phyloP scores from a whole-genome alignment of 2,888 invertebrate genomes.

The Netelia melanura region DNA sequence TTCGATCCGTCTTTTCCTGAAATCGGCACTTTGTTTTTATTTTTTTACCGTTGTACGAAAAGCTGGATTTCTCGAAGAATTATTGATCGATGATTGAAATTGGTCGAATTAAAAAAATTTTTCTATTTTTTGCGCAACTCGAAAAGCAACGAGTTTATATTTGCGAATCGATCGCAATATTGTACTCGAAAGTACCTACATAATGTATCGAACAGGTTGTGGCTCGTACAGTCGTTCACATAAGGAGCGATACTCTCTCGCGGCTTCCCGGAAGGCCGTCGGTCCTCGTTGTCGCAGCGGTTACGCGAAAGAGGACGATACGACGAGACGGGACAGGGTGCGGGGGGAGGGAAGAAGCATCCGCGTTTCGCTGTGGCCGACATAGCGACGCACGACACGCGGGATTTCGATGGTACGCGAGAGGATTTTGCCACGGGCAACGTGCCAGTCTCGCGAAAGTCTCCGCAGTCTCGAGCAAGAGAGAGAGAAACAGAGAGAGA shows the following conservation, averaged over 20 bases:
- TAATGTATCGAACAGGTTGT: not conserved
- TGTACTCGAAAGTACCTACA: not conserved
- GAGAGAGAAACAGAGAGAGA: not conserved
- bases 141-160: not conserved
- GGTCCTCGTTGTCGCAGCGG: conserved; percentile 21
- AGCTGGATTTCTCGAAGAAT: not conserved
- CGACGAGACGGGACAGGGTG: not conserved
- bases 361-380: conserved; percentile 52
- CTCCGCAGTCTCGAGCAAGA: not conserved
- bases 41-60: no score
- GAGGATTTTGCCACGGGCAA: not conserved
- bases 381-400: conserved; percentile 50
- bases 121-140: no score
- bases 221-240: not conserved
- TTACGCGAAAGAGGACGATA: conserved; percentile 12
- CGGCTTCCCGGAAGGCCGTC: conserved; percentile 45
- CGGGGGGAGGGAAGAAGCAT: not conserved
- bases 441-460: conserved; percentile 46
- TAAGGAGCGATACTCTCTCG: conserved; percentile 42
- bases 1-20: no score
- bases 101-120: no score
- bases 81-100: no score
- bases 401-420: conserved; percentile 48
- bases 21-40: no score
- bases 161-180: not conserved